Conservation (phyloP, 2,888 invertebrate species). For the Eucera pruinosa region DNA sequence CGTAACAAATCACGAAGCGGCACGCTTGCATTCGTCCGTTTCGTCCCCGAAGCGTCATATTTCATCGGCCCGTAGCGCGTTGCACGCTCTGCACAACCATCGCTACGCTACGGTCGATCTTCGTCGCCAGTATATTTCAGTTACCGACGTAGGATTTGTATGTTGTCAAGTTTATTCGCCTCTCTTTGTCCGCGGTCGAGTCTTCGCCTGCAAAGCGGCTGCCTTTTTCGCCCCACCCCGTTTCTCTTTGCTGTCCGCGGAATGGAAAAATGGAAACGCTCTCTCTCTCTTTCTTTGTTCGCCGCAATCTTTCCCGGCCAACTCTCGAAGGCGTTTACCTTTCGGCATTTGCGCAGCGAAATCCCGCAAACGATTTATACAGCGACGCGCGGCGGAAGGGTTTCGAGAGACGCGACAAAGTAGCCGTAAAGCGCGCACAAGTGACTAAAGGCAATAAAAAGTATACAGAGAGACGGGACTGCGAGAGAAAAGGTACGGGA, state of each 20-base stretch:
- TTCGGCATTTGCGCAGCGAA: neutral
- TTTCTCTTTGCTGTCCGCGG: neutral
- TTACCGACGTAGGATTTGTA: slow-evolving; percentile 26
- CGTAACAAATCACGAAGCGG: slow-evolving; percentile 35
- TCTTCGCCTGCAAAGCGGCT: neutral
- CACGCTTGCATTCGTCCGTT: slow-evolving; percentile 12
- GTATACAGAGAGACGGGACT: too few relatives aligned
- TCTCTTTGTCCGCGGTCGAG: neutral
- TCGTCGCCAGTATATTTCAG: slow-evolving; percentile 19
- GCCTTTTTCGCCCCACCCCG: neutral
- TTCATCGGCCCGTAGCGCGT: slow-evolving; percentile 21
- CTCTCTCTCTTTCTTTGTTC: neutral
- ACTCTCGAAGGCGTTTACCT: too few relatives aligned
- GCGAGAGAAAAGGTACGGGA: too few relatives aligned
- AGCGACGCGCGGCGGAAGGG: too few relatives aligned
- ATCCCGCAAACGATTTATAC: too few relatives aligned
- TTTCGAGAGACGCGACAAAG: too few relatives aligned
- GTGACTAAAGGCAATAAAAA: neutral
- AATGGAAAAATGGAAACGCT: slow-evolving; percentile 28
- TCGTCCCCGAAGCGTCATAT: slow-evolving; percentile 11
- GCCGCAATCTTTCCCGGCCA: too few relatives aligned
- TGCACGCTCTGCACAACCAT: slow-evolving; percentile 23
- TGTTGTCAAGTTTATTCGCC: slow-evolving; percentile 39
- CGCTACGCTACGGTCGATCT: too few relatives aligned
- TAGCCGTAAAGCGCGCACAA: too few relatives aligned